Evolutionary conservation across 2,797 vertebrate species (phyloP).

Genomic region (Argyrosomus regius): DNA sequence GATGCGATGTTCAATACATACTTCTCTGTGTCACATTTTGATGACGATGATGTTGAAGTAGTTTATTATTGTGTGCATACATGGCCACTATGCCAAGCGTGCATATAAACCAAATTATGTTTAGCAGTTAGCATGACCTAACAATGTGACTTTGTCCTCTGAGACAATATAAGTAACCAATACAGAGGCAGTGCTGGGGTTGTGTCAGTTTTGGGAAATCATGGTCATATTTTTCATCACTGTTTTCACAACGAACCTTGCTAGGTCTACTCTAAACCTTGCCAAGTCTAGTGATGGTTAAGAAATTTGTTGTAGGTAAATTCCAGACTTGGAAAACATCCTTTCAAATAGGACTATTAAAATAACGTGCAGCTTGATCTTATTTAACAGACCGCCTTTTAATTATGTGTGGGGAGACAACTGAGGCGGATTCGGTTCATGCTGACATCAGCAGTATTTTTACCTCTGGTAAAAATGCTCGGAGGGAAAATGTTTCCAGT

Average conservation of each 20-base stretch:
- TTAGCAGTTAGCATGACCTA: background rate
- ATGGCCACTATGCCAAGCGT: background rate
- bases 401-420: conserved; percentile 56
- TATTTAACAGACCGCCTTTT: conserved; percentile 53
- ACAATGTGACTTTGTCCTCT: background rate
- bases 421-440: conserved; percentile 34
- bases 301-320: conserved; percentile 7
- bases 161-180: background rate
- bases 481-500: conserved; percentile 50
- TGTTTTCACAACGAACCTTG: background rate
- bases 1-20: background rate
- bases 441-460: conserved; percentile 57
- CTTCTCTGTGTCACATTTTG: too few species aligned
- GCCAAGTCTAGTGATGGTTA: too few species aligned
- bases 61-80: background rate
- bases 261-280: background rate
- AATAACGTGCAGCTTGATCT: conserved; percentile 45
- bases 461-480: conserved; percentile 43
- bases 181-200: background rate
- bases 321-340: conserved; percentile 25
- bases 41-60: background rate
- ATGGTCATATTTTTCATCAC: background rate
- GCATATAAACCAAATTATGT: background rate
- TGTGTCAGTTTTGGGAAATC: background rate
- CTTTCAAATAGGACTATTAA: conserved; percentile 47